Evolutionary conservation across 64 coral and sea anemone genomes (phyloP).

Genomic region (Anthopleura sola): DNA sequence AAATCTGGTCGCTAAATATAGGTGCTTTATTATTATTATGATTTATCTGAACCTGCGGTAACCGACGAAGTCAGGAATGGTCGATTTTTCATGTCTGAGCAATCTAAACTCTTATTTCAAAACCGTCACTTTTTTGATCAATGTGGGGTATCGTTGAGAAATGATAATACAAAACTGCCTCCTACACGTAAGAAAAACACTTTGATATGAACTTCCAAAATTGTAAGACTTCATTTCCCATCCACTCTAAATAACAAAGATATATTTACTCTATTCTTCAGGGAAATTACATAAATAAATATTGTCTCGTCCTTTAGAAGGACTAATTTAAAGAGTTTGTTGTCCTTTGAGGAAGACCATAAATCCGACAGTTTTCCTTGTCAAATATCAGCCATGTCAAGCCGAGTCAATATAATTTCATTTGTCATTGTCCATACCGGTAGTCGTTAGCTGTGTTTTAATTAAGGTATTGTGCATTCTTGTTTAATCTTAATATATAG

Average conservation of each 20-base stretch:
- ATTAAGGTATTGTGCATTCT: neutral
- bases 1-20: too few relatives aligned
- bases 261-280: neutral
- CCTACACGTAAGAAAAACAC: neutral
- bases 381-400: neutral
- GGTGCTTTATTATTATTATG: too few relatives aligned
- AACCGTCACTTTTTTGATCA: too few relatives aligned
- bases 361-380: neutral
- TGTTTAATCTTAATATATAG: neutral
- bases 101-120: too few relatives aligned
- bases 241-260: neutral
- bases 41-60: too few relatives aligned
- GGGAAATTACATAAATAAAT: neutral
- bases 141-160: too few relatives aligned
- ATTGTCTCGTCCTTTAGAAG: neutral
- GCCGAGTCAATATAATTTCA: neutral
- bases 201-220: neutral
- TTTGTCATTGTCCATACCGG: neutral
- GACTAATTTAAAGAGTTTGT: slow-evolving; percentile 1
- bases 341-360: neutral
- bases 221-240: neutral
- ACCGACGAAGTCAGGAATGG: too few relatives aligned
- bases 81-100: too few relatives aligned
- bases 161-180: neutral
- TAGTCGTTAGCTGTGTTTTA: neutral